Evolutionary conservation across 2,888 invertebrate genomes (phyloP).

Genomic region (Chymomyza procnemis): DNA sequence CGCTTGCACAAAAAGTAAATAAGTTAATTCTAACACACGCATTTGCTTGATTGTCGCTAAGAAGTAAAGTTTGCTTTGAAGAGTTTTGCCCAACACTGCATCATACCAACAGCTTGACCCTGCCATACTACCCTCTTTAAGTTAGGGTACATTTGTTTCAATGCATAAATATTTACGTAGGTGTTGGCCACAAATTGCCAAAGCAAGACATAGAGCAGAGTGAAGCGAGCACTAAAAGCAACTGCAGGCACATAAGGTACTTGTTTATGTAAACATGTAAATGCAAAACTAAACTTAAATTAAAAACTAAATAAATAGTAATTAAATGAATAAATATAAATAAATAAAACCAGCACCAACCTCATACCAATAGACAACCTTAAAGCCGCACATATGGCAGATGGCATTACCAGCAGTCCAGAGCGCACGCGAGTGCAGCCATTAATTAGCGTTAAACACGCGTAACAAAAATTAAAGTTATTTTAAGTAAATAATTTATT

Average conservation of each 20-base stretch:
- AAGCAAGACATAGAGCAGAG: conserved; percentile 12
- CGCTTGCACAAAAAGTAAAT: no score
- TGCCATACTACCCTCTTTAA: not conserved
- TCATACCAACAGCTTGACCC: not conserved
- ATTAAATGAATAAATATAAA: not conserved
- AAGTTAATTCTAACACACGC: no score
- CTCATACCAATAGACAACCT: conserved; percentile 96
- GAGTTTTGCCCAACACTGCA: no score
- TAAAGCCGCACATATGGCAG: conserved; percentile 18
- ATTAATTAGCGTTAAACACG: conserved; percentile 24
- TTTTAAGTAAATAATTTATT: not conserved
- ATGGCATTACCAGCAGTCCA: conserved; percentile 15
- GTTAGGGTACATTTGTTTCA: not conserved
- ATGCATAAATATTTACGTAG: conserved; percentile 57
- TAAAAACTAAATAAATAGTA: conserved; percentile 48
- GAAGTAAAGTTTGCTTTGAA: no score
- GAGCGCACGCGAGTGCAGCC: no score
- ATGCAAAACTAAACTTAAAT: conserved; percentile 52
- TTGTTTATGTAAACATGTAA: conserved; percentile 39
- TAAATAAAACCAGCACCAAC: conserved; percentile 82
- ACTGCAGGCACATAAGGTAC: not conserved
- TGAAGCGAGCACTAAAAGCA: not conserved
- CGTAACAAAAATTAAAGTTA: conserved; percentile 7
- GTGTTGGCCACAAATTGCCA: conserved; percentile 32
- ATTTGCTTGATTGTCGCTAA: no score